These are phyloP conservation scores for Alcis repandata DNA, from an alignment of 2,888 invertebrate genomes.

Conservation along the genomic window DNA sequence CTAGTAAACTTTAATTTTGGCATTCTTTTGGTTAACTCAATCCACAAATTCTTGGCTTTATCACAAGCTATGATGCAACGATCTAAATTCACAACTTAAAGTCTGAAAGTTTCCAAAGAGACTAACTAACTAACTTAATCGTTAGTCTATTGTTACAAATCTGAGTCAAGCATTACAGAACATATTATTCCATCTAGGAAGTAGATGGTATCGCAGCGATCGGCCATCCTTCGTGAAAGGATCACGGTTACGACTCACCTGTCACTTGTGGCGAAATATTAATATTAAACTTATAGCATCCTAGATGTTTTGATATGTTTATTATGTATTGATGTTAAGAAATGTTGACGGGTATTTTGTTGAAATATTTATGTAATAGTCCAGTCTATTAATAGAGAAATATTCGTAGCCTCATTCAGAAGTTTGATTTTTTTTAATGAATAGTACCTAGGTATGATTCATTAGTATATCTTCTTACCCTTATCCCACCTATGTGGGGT, in stretches of 20 bases:
- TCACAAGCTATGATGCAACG: not conserved
- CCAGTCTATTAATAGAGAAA: slow-evolving; percentile 3
- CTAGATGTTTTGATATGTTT: slow-evolving; percentile 14
- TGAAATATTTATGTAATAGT: slow-evolving; percentile 4
- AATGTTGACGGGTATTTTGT: not conserved
- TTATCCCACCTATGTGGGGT: too few relatives aligned
- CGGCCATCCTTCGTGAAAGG: slow-evolving; percentile 25
- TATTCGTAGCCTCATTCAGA: not conserved
- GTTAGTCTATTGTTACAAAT: slow-evolving; percentile 2
- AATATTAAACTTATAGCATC: slow-evolving; percentile 18
- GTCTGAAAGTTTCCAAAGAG: not conserved
- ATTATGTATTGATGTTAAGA: slow-evolving; percentile 12
- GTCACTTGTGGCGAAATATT: slow-evolving; percentile 20
- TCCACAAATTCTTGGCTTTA: too few relatives aligned
- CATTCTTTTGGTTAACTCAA: too few relatives aligned
- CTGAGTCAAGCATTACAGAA: slow-evolving; percentile 16
- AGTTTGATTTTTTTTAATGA: not conserved
- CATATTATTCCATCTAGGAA: slow-evolving; percentile 30
- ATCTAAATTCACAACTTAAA: not conserved
- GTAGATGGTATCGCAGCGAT: slow-evolving; percentile 24
- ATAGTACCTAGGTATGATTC: too few relatives aligned
- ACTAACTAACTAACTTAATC: not conserved
- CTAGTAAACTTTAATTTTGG: too few relatives aligned
- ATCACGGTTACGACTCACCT: slow-evolving; percentile 18
- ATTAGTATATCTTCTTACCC: too few relatives aligned